phyloP scores from a whole-genome alignment of 2,113 vertebrate species.

The Ammodytes marinus region DNA sequence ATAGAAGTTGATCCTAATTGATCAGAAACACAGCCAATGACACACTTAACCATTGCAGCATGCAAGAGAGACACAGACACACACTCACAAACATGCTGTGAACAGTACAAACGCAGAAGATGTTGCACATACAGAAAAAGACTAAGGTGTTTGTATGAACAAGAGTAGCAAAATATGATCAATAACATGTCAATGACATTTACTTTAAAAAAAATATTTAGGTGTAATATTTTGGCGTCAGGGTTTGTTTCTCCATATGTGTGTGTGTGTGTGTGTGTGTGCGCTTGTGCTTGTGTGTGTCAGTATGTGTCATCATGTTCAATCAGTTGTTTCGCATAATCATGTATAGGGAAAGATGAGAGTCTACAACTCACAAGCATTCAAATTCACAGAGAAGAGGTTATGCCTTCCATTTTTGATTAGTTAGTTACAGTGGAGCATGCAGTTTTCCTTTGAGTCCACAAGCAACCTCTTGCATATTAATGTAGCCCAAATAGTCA shows the following conservation, averaged over 20 bases:
- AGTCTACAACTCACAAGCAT: neutral
- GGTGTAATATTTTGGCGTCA: neutral
- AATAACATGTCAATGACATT: neutral
- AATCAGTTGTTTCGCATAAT: too few relatives aligned
- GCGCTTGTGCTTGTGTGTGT: neutral
- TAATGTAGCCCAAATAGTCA: neutral
- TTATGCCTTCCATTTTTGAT: neutral
- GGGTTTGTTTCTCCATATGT: neutral
- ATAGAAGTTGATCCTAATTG: conserved; percentile 45
- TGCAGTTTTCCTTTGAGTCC: neutral
- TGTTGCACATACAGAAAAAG: too few relatives aligned
- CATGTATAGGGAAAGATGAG: too few relatives aligned
- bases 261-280: too few relatives aligned
- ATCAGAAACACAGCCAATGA: conserved; percentile 35
- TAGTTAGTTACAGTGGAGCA: too few relatives aligned
- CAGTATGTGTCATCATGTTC: neutral
- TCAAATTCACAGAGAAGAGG: neutral
- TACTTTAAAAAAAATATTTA: neutral
- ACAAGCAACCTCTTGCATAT: neutral
- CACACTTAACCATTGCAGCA: conserved; percentile 21
- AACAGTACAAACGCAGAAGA: neutral
- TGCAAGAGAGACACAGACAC: neutral
- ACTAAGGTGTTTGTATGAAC: neutral
- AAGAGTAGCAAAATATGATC: neutral
- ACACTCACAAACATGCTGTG: too few relatives aligned